A percentile compares a stretch with the other conserved stretches of the same genome.
Conservation (phyloP, 1,140 invertebrate species). For the Bombus pyrosoma region DNA sequence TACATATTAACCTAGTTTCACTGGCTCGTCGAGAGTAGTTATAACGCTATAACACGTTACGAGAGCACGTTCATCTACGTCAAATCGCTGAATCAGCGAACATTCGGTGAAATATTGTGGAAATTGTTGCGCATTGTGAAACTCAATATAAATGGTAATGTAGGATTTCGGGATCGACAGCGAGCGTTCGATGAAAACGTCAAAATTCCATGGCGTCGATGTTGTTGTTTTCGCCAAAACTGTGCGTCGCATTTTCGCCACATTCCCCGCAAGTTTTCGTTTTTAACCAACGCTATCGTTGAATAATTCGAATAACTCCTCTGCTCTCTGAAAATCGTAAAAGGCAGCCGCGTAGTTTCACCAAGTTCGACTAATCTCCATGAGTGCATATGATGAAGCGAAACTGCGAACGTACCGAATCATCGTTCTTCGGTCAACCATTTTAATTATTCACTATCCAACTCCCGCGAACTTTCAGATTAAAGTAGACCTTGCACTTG, state of each 20-base stretch:
- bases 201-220: neutral
- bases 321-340: neutral
- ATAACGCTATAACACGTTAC: neutral
- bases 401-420: neutral
- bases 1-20: neutral
- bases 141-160: conserved; percentile 41
- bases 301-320: neutral
- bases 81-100: conserved; percentile 20
- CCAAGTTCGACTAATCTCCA: neutral
- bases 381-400: neutral
- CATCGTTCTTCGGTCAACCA: neutral
- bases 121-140: conserved; percentile 21
- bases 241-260: no score
- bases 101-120: conserved; percentile 28
- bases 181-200: neutral
- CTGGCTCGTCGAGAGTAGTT: neutral
- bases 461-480: neutral
- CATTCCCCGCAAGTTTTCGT: neutral
- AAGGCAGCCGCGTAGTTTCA: neutral
- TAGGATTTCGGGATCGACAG: neutral
- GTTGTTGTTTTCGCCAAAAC: neutral
- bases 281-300: neutral
- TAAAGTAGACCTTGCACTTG: conserved; percentile 6
- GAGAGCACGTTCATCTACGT: neutral
- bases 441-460: neutral